A percentile compares a stretch with the other conserved stretches of the same genome.
These are phyloP conservation scores for Zaprionus inermis DNA, from an alignment of 1,140 invertebrate species.

Conservation along the genomic window DNA sequence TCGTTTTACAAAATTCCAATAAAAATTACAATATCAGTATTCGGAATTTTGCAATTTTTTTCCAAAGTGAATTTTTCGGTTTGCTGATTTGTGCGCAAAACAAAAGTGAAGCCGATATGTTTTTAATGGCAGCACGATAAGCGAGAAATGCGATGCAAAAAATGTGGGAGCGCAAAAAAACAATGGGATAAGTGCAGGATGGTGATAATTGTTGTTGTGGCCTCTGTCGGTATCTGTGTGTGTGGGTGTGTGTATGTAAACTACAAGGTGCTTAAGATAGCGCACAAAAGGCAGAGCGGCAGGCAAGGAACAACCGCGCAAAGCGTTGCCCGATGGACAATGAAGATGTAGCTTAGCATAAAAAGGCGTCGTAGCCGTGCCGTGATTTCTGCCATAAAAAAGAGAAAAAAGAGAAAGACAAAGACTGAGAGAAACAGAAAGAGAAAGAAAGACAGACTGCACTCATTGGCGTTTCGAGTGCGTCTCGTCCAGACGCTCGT, in stretches of 20 bases:
- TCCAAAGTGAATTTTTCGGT: constrained; percentile 20
- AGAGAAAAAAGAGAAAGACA: background rate
- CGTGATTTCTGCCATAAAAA: constrained; percentile 29
- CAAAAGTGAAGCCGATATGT: constrained; percentile 54
- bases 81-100: constrained; percentile 51
- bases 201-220: constrained; percentile 49
- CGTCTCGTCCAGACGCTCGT: constrained; percentile 68
- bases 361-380: constrained; percentile 37
- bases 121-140: constrained; percentile 68
- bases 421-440: background rate
- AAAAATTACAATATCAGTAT: constrained; percentile 9
- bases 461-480: constrained; percentile 50
- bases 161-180: constrained; percentile 2
- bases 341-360: constrained; percentile 30
- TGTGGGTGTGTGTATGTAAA: background rate
- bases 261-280: constrained; percentile 56
- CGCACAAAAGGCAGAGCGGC: constrained; percentile 31
- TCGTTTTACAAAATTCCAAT: constrained; percentile 40
- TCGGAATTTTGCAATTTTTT: background rate
- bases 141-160: constrained; percentile 44
- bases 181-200: constrained; percentile 44
- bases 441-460: constrained; percentile 21
- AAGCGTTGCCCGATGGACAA: constrained; percentile 16
- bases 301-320: constrained; percentile 9
- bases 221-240: background rate